Percentiles rank a stretch among this genome's conserved stretches.
phyloP scores from a whole-genome alignment of 2,797 vertebrate genomes.

The Urocyon cinereoargenteus region DNA sequence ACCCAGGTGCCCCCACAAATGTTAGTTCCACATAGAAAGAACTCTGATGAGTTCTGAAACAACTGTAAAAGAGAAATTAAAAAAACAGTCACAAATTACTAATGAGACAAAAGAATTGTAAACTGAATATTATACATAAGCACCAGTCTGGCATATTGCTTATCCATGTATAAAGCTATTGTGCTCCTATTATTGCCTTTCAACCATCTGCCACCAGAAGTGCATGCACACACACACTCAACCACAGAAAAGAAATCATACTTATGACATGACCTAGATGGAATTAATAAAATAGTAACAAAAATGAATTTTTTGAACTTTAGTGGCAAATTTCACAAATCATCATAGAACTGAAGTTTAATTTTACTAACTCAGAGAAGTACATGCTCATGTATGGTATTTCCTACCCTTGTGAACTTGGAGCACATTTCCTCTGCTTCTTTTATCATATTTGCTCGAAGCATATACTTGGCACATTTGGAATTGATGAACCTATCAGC shows the following conservation, averaged over 20 bases:
- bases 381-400: neutral
- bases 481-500: slow-evolving; percentile 91
- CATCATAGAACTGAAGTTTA: neutral
- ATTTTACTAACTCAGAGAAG: slow-evolving; percentile 14
- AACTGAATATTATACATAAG: slow-evolving; percentile 33
- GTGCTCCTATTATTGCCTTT: neutral
- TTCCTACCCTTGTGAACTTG: slow-evolving; percentile 90
- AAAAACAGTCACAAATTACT: slow-evolving; percentile 19
- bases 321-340: slow-evolving; percentile 16
- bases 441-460: slow-evolving; percentile 90
- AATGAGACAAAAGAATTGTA: neutral
- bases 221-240: neutral
- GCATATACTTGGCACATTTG: slow-evolving; percentile 91
- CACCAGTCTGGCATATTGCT: neutral
- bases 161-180: neutral
- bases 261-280: neutral
- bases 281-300: neutral
- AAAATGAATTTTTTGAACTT: slow-evolving; percentile 30
- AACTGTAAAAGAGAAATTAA: neutral
- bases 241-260: neutral
- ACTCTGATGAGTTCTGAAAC: slow-evolving; percentile 29
- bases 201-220: neutral
- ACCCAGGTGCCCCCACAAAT: neutral
- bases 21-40: neutral
- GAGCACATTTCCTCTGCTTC: slow-evolving; percentile 91